Evolutionary conservation across 2,888 invertebrate species (phyloP).

Genomic region (Limnephilus rhombicus): DNA sequence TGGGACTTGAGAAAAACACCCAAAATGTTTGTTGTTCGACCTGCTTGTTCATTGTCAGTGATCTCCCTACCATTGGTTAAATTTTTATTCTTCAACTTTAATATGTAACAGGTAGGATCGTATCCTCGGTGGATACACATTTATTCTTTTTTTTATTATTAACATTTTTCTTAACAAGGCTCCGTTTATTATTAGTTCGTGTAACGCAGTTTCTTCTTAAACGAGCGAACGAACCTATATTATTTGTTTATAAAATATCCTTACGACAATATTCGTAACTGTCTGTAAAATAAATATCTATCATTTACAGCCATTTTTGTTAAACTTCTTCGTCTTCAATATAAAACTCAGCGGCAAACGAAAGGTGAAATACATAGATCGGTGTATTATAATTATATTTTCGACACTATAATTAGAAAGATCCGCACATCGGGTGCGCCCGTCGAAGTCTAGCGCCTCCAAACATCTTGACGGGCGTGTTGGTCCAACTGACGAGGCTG

Average conservation of each 20-base stretch:
- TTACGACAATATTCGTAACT: neutral
- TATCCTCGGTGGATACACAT: too few relatives aligned
- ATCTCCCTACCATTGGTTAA: too few relatives aligned
- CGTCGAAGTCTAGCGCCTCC: conserved; percentile 82
- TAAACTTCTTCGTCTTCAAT: neutral
- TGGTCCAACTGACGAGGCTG: conserved; percentile 82
- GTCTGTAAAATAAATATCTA: neutral
- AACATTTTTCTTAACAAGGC: too few relatives aligned
- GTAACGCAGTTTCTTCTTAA: neutral
- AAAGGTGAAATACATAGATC: neutral
- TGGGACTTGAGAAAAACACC: too few relatives aligned
- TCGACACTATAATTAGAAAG: conserved; percentile 71
- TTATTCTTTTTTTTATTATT: too few relatives aligned
- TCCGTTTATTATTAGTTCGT: neutral
- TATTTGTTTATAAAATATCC: neutral
- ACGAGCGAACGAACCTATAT: neutral
- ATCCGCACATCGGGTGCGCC: conserved; percentile 79
- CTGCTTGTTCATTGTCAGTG: too few relatives aligned
- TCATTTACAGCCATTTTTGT: neutral
- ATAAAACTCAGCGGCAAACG: neutral
- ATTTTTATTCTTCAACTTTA: too few relatives aligned
- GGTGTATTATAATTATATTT: neutral
- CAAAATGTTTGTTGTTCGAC: too few relatives aligned
- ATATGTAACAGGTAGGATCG: too few relatives aligned
- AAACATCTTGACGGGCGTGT: conserved; percentile 82